A percentile compares a stretch with the other conserved stretches of the same genome.
phyloP scores from a whole-genome alignment of 2,113 vertebrate genomes.

The Galbula dea region DNA sequence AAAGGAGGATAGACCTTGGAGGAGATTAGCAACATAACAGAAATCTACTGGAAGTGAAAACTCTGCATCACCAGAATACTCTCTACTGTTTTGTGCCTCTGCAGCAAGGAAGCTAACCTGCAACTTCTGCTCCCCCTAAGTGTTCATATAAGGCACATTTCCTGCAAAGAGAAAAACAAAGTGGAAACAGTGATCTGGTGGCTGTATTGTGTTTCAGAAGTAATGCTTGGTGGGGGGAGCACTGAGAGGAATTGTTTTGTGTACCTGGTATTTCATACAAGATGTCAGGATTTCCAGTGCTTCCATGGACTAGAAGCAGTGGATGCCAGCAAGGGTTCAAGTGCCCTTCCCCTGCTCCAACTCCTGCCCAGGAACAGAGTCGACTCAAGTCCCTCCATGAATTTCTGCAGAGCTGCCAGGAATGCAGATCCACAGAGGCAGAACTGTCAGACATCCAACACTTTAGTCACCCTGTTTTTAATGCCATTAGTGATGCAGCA shows the following conservation, averaged over 20 bases:
- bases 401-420: not conserved
- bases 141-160: not conserved
- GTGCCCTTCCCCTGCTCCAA: fast-evolving
- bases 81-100: not conserved
- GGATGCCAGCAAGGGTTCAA: fast-evolving
- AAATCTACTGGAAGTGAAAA: not conserved
- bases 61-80: not conserved
- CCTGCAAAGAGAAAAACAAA: not conserved
- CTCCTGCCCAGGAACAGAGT: not conserved
- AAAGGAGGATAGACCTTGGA: not conserved
- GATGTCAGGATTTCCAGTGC: not conserved
- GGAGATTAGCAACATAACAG: not conserved
- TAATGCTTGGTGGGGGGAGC: not conserved
- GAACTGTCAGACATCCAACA: not conserved
- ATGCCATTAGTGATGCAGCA: constrained; percentile 40
- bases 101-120: not conserved
- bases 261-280: not conserved
- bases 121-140: not conserved
- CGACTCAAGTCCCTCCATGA: fast-evolving
- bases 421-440: not conserved
- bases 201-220: not conserved
- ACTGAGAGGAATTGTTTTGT: not conserved
- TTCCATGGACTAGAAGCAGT: not conserved
- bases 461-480: constrained; percentile 9
- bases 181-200: not conserved